These are phyloP conservation scores for Resseliella maxima DNA, from an alignment of 2,888 invertebrate species.

Conservation along the genomic window DNA sequence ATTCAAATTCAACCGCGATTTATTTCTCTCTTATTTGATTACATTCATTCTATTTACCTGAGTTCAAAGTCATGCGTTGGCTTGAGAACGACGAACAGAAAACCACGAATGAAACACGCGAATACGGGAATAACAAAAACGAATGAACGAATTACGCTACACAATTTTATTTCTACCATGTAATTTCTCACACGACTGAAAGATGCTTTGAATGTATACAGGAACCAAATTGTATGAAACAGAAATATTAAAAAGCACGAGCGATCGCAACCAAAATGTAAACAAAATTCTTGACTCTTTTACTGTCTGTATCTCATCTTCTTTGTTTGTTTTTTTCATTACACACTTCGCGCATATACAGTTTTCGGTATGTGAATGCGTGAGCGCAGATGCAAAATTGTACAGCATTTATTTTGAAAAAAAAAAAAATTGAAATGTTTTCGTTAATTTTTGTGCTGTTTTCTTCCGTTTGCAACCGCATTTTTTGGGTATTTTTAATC, in stretches of 20 bases:
- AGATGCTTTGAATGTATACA: not conserved
- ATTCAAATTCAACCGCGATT: not conserved
- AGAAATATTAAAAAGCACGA: slow-evolving; percentile 16
- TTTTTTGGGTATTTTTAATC: not conserved
- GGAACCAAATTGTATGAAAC: not conserved
- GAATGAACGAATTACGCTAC: not conserved
- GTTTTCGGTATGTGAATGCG: slow-evolving; percentile 6
- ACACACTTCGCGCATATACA: not conserved
- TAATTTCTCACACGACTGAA: slow-evolving; percentile 29
- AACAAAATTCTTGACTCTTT: slow-evolving; percentile 16
- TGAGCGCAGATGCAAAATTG: not conserved
- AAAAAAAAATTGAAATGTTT: not conserved
- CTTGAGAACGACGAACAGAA: not conserved
- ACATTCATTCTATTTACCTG: slow-evolving; percentile 8
- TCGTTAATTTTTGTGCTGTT: not conserved
- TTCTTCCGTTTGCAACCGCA: not conserved
- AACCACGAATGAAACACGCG: not conserved
- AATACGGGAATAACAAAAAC: not conserved
- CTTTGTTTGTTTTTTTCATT: not conserved
- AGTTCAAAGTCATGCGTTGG: slow-evolving; percentile 16
- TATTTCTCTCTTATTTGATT: not conserved
- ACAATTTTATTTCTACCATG: not conserved
- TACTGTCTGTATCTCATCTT: not conserved
- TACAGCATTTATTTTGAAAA: not conserved
- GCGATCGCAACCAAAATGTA: slow-evolving; percentile 4